Evolutionary conservation across 2,797 vertebrate genomes (phyloP), one percentile per base, ranked within the genome.

Genomic region (Argentina silus): DNA sequence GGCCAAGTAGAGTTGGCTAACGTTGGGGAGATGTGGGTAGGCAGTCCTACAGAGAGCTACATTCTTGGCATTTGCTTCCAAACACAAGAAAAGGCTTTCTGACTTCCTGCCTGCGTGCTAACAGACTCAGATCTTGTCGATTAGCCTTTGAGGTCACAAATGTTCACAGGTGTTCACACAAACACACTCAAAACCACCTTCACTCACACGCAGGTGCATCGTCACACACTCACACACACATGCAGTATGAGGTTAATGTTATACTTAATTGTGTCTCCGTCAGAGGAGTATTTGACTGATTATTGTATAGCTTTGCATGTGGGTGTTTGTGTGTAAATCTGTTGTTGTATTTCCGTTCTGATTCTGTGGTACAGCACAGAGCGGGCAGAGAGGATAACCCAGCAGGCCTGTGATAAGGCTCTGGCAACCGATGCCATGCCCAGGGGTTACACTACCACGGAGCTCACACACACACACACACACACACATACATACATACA

Each of bases 381-480:
- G 19, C 7, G 19, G 7, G 8, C 9, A n/a, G n/a, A n/a, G n/a
- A 7, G 8, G 56, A 19, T 57, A 57, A 12, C 19, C 7, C 56
- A 59, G n/a, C n/a, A n/a, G n/a, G n/a, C n/a, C n/a, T 76, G 67
- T 76, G 67, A 73, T 74, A 78, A 73, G 43, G 60, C 71, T 48
- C 81, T 83, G 78, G 80, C 81, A 78, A 73, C 70, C 56, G 12
- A 44, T 70, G 63, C 50, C 2, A 14, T 23, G 51, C 75, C 61
- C 47, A 23, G 7, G 44, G 60, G 80, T 47, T 70, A 19, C 0
- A 14, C 55, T 78, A 70, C 66, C 67, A 63, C 42, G 59, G 69
- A 76, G 51, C 7, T 0, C 45, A 62, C 72, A 53, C 47, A 75
- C 74, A 45, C n/a, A 62, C 60, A 62, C 17, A 62, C 14, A 43